Base-by-base conservation (phyloP, 2,797 vertebrate species). In the Sciurus vulgaris region DNA sequence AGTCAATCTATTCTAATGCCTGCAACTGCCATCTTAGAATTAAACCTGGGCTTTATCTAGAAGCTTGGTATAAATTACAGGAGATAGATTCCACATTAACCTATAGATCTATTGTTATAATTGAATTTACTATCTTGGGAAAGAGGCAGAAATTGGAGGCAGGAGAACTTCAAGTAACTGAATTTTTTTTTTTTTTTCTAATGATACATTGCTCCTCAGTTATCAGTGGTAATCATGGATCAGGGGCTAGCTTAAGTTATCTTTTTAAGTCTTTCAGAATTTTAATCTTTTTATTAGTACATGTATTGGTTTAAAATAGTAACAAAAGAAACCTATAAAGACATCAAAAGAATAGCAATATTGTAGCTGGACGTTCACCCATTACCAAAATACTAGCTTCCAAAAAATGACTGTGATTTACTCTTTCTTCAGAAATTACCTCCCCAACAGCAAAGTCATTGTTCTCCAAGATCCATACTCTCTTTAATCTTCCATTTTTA, bases 381-480 rank as follows among this genome's bases (percentile, higher is more conserved):
- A 56, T 38, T 73, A 76, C 33, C 70, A 65, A 77, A 72, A 41
- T n/a, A 41, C 8, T 84, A 89, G 51, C 9, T 82, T 49, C 5
- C 28, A 38, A 7, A 63, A 69, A 38, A 94, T 41, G 2, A 89
- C 15, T 22, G 1, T 44, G 79, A 81, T 78, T 83, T 63, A 84
- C 13, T 69, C 70, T 54, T 87, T 92, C 47, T 63, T 76, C 28
- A 82, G 56, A 86, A 0, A 17, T 98, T 98, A 99, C 99, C 99
- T 99, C 98, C 97, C 99, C 99, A 82, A 98, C 0, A 41, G 99
- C 73, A 41, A 98, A 70, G 98, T 99, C 95, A 99, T 98, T 56
- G 99, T 94, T 22, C 98, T 97, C 69, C 97, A 99, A 4, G 79
- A 99, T 86, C 99, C 99, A 99, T 85, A 98, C 98, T 0, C 98